Evolutionary conservation across 2,797 vertebrate genomes (phyloP).

Genomic region (Enoplosus armatus): DNA sequence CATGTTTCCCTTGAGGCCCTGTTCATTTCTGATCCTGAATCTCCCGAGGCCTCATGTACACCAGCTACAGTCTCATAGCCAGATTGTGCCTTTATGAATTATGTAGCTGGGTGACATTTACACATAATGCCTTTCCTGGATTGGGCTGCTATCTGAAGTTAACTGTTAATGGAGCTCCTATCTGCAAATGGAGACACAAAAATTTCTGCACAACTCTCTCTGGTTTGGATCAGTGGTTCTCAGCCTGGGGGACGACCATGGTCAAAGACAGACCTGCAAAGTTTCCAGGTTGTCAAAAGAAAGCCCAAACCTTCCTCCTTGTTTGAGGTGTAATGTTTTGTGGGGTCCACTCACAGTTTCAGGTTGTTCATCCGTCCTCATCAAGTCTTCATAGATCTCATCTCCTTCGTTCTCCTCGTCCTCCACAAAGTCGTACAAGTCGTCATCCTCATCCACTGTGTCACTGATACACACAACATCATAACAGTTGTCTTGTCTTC

Average conservation of each 20-base stretch:
- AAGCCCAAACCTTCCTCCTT: background rate
- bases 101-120: slow-evolving; percentile 31
- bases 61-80: background rate
- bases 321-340: background rate
- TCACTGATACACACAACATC: slow-evolving; percentile 81
- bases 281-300: background rate
- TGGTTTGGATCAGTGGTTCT: background rate
- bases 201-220: background rate
- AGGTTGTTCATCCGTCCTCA: slow-evolving; percentile 85
- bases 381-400: slow-evolving; percentile 94
- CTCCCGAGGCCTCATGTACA: slow-evolving; percentile 19
- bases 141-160: background rate
- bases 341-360: slow-evolving; percentile 74
- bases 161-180: background rate
- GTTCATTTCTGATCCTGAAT: slow-evolving; percentile 9
- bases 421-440: slow-evolving; percentile 94
- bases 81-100: slow-evolving; percentile 15
- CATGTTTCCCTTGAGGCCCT: background rate
- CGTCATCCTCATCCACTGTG: slow-evolving; percentile 93
- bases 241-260: background rate
- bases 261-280: background rate
- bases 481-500: background rate
- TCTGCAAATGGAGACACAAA: slow-evolving; percentile 2
- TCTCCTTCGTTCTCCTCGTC: slow-evolving; percentile 91
- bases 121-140: background rate